Percentiles rank a stretch among this genome's conserved stretches.
These are phyloP conservation scores for Sialia sialis DNA, from an alignment of 2,113 vertebrate species.

Conservation along the genomic window DNA sequence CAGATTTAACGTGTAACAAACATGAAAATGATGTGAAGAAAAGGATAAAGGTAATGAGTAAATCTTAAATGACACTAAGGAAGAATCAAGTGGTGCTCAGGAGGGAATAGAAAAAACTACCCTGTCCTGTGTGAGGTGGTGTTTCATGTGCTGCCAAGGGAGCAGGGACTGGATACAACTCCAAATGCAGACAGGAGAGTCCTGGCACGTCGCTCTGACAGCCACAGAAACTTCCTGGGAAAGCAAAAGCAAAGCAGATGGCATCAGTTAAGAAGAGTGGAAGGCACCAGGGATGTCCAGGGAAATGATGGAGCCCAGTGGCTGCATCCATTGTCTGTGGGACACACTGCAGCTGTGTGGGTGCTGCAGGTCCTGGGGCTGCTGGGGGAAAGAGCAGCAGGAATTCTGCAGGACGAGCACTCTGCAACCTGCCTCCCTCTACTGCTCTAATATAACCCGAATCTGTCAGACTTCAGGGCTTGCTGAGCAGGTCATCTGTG, in stretches of 20 bases:
- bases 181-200: background rate
- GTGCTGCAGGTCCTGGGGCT: background rate
- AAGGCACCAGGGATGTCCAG: background rate
- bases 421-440: background rate
- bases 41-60: background rate
- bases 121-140: background rate
- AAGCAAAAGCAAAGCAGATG: conserved; percentile 9
- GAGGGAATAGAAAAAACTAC: background rate
- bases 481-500: conserved; percentile 42
- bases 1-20: background rate
- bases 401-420: background rate
- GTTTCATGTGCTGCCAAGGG: background rate
- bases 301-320: background rate
- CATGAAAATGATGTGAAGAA: background rate
- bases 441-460: background rate
- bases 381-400: background rate
- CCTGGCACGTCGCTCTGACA: background rate
- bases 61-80: background rate
- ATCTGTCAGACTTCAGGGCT: conserved; percentile 36
- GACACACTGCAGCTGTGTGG: background rate
- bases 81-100: background rate
- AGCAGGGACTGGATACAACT: background rate
- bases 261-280: background rate
- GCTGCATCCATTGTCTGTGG: background rate
- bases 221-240: background rate